Evolutionary conservation across 2,113 vertebrate genomes (phyloP), one percentile per base, ranked within the genome.

Genomic region (Smithornis capensis): DNA sequence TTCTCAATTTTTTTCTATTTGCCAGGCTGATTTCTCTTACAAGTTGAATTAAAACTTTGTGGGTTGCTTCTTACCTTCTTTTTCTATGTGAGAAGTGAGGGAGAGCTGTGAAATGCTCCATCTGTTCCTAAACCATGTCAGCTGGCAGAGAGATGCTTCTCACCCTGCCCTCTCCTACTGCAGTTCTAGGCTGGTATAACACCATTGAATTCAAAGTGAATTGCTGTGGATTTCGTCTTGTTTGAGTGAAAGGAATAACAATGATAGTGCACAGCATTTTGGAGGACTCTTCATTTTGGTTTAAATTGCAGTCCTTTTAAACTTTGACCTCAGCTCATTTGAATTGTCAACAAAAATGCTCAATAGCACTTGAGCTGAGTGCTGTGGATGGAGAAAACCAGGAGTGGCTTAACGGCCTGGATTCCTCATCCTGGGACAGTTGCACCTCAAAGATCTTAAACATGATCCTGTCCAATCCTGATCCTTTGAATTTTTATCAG

Each of bases 21-120:
- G 16, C 67, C 55, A 82, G 69, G 87, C 70, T 92, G 77, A 45
- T 75, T 92, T 92, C 63, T 92, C 68, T 90, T 83, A 65, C 47
- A 67, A 91, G 69, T 76, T 94, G 96, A 92, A 96, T 84, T 87
- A 68, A 92, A 93, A 78, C 77, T 91, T 88, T 83, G 89, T 93
- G 94, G 83, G 93, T 35, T 94, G 88, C 23, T 77, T 96, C 74
- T 91, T 96, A 94, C 90, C 90, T 95, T 95, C 71, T 95, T 92
- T 91, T 84, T 88, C 81, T 92, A 53, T 74, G 75, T n/a, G 65
- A 95, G 71, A 92, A 96, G 49, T 93, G 92, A 95, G 68, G 92
- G 88, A 94, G 95, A 93, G 73, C 78, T 89, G 86, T 92, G 91
- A 96, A 96, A 93, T 87, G 68, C 69, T 49, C 95, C 94, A 94